These are phyloP conservation scores for Condylostylus longicornis DNA, from an alignment of 1,140 invertebrate genomes.

Conservation along the genomic window DNA sequence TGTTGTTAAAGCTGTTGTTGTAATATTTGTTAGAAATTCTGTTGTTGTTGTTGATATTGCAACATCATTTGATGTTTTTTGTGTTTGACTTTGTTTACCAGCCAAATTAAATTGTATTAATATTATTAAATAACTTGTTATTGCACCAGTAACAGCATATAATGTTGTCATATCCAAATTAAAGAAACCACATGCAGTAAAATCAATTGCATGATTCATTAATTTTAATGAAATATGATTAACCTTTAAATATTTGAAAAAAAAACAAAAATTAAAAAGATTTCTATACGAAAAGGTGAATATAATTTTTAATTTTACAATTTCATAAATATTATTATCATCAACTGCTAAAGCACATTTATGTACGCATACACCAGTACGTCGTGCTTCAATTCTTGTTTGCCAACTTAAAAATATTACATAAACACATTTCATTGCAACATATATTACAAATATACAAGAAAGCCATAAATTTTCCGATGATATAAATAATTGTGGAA, in stretches of 20 bases:
- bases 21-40: too few species aligned
- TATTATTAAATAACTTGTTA: constrained; percentile 30
- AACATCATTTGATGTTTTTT: too few species aligned
- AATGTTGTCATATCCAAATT: constrained; percentile 30
- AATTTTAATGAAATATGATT: constrained; percentile 30
- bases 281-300: not conserved
- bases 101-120: constrained; percentile 31
- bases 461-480: constrained; percentile 27
- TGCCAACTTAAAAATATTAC: constrained; percentile 30
- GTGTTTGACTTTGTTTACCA: constrained; percentile 27
- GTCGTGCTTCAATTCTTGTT: constrained; percentile 27
- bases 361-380: constrained; percentile 28
- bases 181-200: constrained; percentile 30
- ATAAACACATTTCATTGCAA: constrained; percentile 28
- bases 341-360: constrained; percentile 28
- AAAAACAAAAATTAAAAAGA: not conserved
- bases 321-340: constrained; percentile 28
- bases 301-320: constrained; percentile 14
- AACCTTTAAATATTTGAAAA: constrained; percentile 9
- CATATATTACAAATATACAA: constrained; percentile 20
- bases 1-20: too few species aligned
- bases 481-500: constrained; percentile 26
- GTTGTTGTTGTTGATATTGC: too few species aligned
- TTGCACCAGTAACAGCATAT: constrained; percentile 29
- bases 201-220: constrained; percentile 29